Evolutionary conservation across 2,888 invertebrate species (phyloP).

Genomic region (Pristionchus fissidentatus): DNA sequence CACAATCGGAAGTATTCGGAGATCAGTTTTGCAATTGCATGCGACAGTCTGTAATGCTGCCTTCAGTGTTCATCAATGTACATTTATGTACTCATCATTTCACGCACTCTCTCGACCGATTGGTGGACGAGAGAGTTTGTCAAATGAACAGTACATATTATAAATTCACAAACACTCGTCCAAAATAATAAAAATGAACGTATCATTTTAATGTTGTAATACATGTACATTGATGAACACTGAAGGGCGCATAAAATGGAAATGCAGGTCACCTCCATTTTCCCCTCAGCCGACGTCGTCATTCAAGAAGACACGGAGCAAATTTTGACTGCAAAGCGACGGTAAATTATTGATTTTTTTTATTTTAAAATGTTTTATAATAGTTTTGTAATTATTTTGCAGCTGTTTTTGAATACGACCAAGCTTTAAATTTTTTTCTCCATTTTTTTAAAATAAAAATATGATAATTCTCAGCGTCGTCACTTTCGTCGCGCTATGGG

Average conservation of each 20-base stretch:
- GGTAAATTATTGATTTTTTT: neutral
- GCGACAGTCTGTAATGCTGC: no score
- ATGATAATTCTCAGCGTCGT: conserved; percentile 78
- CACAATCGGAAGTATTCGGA: neutral
- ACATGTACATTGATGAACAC: neutral
- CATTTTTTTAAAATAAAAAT: neutral
- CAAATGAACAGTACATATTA: neutral
- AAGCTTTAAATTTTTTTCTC: neutral
- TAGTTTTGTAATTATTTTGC: neutral
- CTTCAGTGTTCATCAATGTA: no score
- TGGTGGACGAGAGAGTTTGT: neutral
- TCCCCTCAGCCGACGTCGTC: conserved; percentile 1
- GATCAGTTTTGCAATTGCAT: neutral
- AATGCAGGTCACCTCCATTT: neutral
- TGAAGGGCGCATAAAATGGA: neutral
- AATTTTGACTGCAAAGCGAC: conserved; percentile 24
- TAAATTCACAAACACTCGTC: neutral
- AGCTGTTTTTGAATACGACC: no score
- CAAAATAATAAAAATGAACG: neutral
- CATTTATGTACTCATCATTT: no score
- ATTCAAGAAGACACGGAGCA: conserved; percentile 37
- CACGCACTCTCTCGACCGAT: no score
- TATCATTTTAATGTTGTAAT: neutral
- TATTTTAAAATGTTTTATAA: neutral
- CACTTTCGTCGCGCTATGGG: conserved; percentile 86